Conservation (phyloP, 2,888 invertebrate genomes). For the Torymus tubicola region DNA sequence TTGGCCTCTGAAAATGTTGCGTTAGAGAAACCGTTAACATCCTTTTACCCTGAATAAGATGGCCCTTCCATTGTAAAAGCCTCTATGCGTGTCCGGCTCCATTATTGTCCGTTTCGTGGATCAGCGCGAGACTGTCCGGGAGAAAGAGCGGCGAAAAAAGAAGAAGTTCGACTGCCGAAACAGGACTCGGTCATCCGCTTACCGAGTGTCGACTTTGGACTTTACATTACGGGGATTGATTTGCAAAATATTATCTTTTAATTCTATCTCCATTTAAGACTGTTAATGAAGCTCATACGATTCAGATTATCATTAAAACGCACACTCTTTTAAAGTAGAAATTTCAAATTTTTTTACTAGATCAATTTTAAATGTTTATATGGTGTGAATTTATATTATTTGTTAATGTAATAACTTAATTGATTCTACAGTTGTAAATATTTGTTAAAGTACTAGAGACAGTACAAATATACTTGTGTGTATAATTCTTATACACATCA, state of each 20-base stretch:
- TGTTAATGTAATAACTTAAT: too few relatives aligned
- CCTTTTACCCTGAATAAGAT: conserved; percentile 60
- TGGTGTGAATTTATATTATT: too few relatives aligned
- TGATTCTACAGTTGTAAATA: too few relatives aligned
- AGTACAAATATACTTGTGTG: too few relatives aligned
- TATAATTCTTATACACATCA: too few relatives aligned
- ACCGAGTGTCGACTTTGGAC: neutral
- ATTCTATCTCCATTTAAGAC: too few relatives aligned
- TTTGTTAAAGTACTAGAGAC: too few relatives aligned
- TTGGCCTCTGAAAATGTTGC: conserved; percentile 66
- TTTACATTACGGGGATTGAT: conserved; percentile 7
- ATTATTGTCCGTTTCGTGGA: conserved; percentile 64
- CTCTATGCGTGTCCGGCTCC: conserved; percentile 58
- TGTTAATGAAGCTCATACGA: too few relatives aligned
- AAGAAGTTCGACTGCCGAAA: conserved; percentile 40
- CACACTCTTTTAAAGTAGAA: too few relatives aligned
- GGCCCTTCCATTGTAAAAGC: conserved; percentile 66
- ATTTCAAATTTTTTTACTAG: too few relatives aligned
- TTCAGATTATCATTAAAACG: too few relatives aligned
- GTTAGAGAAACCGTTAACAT: conserved; percentile 68
- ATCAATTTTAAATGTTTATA: too few relatives aligned
- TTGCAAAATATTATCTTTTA: neutral
- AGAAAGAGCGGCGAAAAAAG: conserved; percentile 4
- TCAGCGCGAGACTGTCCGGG: conserved; percentile 42
- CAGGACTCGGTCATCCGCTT: neutral